Evolutionary conservation across 2,797 vertebrate species (phyloP).

Genomic region (Sebastolobus altivelis): DNA sequence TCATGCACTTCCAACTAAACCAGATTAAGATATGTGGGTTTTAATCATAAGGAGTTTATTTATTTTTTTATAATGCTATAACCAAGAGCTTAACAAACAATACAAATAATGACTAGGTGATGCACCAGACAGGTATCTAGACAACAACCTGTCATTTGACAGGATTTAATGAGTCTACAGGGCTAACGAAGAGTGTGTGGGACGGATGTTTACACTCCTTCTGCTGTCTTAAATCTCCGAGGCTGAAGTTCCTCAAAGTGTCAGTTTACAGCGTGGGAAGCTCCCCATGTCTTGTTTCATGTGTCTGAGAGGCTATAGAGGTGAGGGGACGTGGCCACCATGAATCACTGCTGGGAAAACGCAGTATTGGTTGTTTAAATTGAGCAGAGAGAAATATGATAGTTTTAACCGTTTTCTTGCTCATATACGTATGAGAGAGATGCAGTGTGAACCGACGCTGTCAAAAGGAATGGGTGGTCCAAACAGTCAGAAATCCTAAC

Average conservation of each 20-base stretch:
- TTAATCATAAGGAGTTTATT: not conserved
- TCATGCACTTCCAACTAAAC: not conserved
- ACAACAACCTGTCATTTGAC: constrained; percentile 10
- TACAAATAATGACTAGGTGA: not conserved
- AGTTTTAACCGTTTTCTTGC: not conserved
- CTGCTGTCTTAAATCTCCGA: constrained; percentile 4
- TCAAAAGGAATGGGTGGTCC: not conserved
- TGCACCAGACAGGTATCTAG: not conserved
- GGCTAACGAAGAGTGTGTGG: not conserved
- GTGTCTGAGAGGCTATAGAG: not conserved
- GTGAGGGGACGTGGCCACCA: not conserved
- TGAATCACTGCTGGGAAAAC: constrained; percentile 21
- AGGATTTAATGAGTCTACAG: not conserved
- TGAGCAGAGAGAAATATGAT: constrained; percentile 2
- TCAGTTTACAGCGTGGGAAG: constrained; percentile 46
- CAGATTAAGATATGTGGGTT: not conserved
- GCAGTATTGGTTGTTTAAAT: not conserved
- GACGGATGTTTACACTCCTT: not conserved
- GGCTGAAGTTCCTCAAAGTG: constrained; percentile 8
- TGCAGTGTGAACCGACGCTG: not conserved
- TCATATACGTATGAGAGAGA: not conserved
- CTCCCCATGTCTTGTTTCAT: not conserved
- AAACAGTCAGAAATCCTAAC: not conserved
- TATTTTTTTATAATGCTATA: not conserved
- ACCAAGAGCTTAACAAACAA: not conserved